Evolutionary conservation across 2,888 invertebrate species (phyloP), one percentile per base, ranked within the genome.

Genomic region (Pocota personata): DNA sequence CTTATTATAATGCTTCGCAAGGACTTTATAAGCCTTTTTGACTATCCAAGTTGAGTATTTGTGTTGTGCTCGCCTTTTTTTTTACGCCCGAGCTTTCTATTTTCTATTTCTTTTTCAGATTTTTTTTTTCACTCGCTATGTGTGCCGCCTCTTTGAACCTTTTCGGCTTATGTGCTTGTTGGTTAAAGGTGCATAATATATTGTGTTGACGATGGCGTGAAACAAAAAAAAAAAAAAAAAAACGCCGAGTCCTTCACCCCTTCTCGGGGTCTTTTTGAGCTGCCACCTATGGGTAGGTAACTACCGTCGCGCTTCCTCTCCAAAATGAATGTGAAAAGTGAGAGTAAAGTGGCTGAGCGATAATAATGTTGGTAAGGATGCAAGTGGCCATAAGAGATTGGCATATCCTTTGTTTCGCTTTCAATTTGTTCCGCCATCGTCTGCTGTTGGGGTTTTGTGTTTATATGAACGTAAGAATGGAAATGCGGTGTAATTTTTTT

Each of bases 1-100:
- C 82, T 86, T 86, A 86, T 86, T 86, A 86, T 86, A 82, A 86
- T 86, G 82, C 86, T 72, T 86, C 60, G 82, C 86, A 77, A 86
- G 86, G 86, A 82, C 82, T 86, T 86, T 82, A 86, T 86, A 82
- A 86, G 86, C 86, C 86, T 86, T 86, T 86, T 86, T 77, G 86
- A 86, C 86, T 82, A 86, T 82, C 86, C 86, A 86, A 86, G 82
- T 86, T 86, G 86, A 77, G 86, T 86, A 86, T 86, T 86, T 86
- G 82, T 73, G 82, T 82, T 86, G 86, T 86, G 82, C 55, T 72
- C 82, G 76, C 72, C 82, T 82, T 82, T 82, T 82, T 75, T 69
- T 60, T 19, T 67, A 35, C 40, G 40, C 55, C 35, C 43, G 37
- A 77, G 82, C 73, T 72, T 83, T 75, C 79, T 64, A 73, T 75